Conservation (phyloP, 1,140 invertebrate species). For the Tetramorium parvispinum region DNA sequence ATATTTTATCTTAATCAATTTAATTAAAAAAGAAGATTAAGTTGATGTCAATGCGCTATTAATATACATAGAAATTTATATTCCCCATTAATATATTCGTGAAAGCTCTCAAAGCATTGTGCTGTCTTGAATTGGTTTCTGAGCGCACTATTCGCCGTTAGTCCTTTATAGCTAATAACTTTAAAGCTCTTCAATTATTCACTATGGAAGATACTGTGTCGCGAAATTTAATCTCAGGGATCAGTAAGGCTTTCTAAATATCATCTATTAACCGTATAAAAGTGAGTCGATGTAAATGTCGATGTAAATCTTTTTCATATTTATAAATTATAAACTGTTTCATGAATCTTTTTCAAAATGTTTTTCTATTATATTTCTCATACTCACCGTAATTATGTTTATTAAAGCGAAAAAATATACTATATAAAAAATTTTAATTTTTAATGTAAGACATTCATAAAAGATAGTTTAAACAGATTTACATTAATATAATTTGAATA, state of each 20-base stretch:
- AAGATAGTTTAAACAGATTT: too few relatives aligned
- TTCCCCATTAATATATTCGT: conserved; percentile 25
- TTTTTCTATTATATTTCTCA: neutral
- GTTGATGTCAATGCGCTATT: neutral
- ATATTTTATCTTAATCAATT: neutral
- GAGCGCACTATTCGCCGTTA: neutral
- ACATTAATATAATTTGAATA: too few relatives aligned
- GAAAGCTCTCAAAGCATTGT: conserved; percentile 14
- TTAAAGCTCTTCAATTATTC: conserved; percentile 22
- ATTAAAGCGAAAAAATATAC: neutral
- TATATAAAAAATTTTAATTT: neutral
- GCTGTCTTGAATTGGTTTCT: neutral
- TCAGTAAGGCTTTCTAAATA: neutral
- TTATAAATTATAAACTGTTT: neutral
- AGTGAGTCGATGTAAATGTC: neutral
- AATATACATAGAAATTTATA: neutral
- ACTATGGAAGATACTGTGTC: neutral
- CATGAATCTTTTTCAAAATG: neutral
- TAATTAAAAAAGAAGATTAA: conserved; percentile 18
- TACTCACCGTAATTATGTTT: neutral
- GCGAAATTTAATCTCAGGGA: conserved; percentile 16
- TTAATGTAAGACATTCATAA: neutral
- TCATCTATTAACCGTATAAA: neutral
- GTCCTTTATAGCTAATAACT: conserved; percentile 44
- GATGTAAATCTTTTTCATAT: conserved; percentile 8